Evolutionary conservation across 2,888 invertebrate species (phyloP), one percentile per base, ranked within the genome.

Genomic region (Brachyopa scutellaris): DNA sequence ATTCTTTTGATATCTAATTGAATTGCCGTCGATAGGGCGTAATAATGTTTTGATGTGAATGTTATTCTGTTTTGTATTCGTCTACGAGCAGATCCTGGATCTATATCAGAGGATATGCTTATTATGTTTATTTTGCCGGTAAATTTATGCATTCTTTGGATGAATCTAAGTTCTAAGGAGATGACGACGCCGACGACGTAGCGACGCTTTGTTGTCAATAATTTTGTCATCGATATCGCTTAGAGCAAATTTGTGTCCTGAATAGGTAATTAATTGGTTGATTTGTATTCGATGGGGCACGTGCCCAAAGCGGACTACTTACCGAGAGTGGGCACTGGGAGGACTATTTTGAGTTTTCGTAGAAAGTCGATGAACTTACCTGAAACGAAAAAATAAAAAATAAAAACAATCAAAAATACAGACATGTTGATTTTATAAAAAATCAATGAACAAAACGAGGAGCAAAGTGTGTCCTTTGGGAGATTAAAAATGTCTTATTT

Each of bases 1-100:
- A 79, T 61, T 66, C 73, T 79, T 66, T 66, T 73, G 66, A 73
- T 79, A 61, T 51, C 59, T 79, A 79, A 79, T 73, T 79, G 79
- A 79, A 79, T 79, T 79, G 66, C 66, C 66, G 73, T 66, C 73
- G 79, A 79, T 79, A 73, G 73, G 59, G 15, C 51, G 61, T 79
- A 61, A 66, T 79, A 67, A 72, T 73, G 45, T 59, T 79, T 66
- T 73, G 79, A 79, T 73, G 59, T 17, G 51, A 76, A 40, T 59
- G 42, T 42, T 59, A 31, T 40, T 59, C 42, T 61, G 51, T 7
- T 21, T 42, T 47, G 6, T 17, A 29, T 51, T 55, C 21, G 13
- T n/a, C n/a, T n/a, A n/a, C n/a, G n/a, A n/a, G n/a, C n/a, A n/a
- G n/a, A n/a, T n/a, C 9, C 36, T 26, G 66, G 4, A 9, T 42